Evolutionary conservation across 2,797 vertebrate genomes (phyloP), one percentile per base, ranked within the genome.

Genomic region (Astyanax mexicanus): DNA sequence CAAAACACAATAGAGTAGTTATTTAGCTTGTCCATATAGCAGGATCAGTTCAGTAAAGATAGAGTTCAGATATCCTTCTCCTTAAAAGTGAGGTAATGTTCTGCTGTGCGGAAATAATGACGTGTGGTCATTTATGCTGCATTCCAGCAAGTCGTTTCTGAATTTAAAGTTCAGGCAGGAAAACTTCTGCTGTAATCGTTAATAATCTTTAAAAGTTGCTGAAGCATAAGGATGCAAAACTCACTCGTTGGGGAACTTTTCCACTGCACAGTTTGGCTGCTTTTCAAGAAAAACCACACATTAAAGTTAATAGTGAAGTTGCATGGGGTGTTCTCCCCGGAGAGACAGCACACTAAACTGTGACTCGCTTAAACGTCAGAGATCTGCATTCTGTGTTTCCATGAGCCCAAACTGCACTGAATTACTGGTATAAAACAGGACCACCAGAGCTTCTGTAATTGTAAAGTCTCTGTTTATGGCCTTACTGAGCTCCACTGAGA

Each of bases 291-390:
- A 68, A 77, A 64, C 42, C 68, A 37, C 72, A 66, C 69, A 84
- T 83, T 69, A 78, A 68, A 73, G 44, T 17, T 32, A 45, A 78
- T 78, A 69, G 72, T 69, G 37, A 58, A 60, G 67, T 40, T 38
- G 27, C 42, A 54, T 32, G 11, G 35, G 61, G 65, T 42, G 74
- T 74, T 64, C 68, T 70, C 32, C 42, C 29, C 60, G 35, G 11
- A 60, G 49, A 70, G 5, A 19, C 40, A 44, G 25, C 55, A 40
- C 55, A 51, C 37, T 40, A 25, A 15, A 7, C 21, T 69, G 13
- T 21, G 40, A 42, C 32, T 1, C 29, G 12, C 71, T 51, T 62
- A 51, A 27, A 71, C 58, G 8, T 69, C 61, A 66, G 13, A 55
- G 38, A 77, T 42, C 29, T 72, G 44, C 58, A 42, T 15, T 57